phyloP scores from a whole-genome alignment of 2,797 vertebrate genomes.

The Myotis planiceps region DNA sequence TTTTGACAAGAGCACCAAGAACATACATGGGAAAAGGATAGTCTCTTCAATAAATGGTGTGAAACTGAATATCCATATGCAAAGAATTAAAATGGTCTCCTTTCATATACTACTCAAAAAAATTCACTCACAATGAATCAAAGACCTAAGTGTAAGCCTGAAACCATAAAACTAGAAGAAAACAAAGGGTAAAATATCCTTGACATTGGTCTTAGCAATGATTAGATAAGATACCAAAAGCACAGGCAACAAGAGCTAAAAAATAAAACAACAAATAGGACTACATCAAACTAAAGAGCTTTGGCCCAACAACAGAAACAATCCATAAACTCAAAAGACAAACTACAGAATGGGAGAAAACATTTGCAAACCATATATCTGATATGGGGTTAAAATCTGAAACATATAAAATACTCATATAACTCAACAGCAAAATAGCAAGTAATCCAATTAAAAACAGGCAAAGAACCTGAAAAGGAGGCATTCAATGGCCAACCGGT shows the following conservation, averaged over 20 bases:
- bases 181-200: not conserved
- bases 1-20: not conserved
- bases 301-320: not conserved
- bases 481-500: not conserved
- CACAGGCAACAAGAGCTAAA: not conserved
- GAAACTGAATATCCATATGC: not conserved
- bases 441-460: not conserved
- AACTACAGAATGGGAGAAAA: not conserved
- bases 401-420: not conserved
- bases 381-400: not conserved
- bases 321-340: not conserved
- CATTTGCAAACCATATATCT: not conserved
- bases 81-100: not conserved
- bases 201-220: not conserved
- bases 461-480: not conserved
- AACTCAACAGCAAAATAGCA: not conserved
- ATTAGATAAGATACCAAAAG: not conserved
- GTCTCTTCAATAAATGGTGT: not conserved
- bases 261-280: not conserved
- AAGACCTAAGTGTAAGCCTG: not conserved
- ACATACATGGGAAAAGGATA: not conserved
- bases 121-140: not conserved
- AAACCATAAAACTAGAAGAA: not conserved
- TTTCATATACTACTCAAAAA: not conserved
- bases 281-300: not conserved